Percentiles rank a stretch among this genome's conserved stretches.
Conservation (phyloP, 2,113 vertebrate genomes). For the Ardeotis arabs region DNA sequence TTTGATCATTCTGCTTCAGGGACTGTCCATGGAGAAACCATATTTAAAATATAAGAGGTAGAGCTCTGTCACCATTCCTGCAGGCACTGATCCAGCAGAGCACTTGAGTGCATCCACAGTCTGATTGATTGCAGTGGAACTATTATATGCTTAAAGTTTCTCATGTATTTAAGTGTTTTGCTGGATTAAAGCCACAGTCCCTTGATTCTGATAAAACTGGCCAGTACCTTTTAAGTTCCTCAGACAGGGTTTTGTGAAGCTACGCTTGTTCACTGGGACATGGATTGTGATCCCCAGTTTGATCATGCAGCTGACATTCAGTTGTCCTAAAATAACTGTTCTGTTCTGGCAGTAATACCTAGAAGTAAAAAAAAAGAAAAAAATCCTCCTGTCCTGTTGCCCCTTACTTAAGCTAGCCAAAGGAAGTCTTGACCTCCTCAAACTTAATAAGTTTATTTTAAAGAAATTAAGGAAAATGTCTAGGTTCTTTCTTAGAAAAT, state of each 20-base stretch:
- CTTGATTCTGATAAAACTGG: constrained; percentile 15
- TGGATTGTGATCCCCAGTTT: neutral
- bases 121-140: constrained; percentile 24
- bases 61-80: neutral
- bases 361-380: neutral
- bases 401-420: neutral
- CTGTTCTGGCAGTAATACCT: neutral
- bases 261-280: neutral
- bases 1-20: neutral
- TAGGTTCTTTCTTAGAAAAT: neutral
- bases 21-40: neutral
- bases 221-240: neutral
- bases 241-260: neutral
- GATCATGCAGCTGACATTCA: constrained; percentile 7
- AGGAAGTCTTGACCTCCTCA: neutral
- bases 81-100: constrained; percentile 31
- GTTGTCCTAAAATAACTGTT: neutral
- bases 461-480: neutral
- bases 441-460: neutral
- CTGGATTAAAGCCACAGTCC: constrained; percentile 51
- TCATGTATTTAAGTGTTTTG: constrained; percentile 49
- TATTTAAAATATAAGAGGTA: neutral
- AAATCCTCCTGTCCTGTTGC: neutral
- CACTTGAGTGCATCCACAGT: neutral
- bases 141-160: constrained; percentile 15